Conservation (phyloP, 2,113 vertebrate species). For the Echinops telfairi region DNA sequence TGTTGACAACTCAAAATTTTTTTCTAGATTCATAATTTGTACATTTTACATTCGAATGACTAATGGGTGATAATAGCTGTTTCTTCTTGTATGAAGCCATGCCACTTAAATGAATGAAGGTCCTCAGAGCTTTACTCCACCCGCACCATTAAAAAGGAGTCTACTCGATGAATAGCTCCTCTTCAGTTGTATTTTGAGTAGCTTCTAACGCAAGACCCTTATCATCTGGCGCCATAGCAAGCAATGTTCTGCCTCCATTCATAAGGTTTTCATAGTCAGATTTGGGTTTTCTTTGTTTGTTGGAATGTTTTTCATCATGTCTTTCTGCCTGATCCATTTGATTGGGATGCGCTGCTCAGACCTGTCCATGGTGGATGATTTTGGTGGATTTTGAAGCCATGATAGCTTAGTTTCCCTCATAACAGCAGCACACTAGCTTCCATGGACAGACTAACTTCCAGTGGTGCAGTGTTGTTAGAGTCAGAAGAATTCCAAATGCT, state of each 20-base stretch:
- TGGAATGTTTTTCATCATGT: too few species aligned
- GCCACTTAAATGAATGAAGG: background rate
- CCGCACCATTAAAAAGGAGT: background rate
- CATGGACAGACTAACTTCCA: background rate
- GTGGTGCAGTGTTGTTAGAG: background rate
- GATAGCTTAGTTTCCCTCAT: background rate
- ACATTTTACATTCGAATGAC: too few species aligned
- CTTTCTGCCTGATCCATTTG: too few species aligned
- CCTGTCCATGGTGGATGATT: background rate
- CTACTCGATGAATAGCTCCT: background rate
- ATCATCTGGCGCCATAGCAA: background rate
- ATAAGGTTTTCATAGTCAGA: too few species aligned
- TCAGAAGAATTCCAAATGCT: background rate
- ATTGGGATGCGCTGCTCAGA: background rate
- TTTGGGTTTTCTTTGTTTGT: too few species aligned
- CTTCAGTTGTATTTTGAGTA: background rate
- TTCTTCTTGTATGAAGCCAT: background rate
- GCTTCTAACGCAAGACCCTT: background rate
- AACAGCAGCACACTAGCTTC: background rate
- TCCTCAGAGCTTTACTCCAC: background rate
- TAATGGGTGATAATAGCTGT: too few species aligned
- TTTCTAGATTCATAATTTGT: too few species aligned
- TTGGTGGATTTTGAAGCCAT: background rate
- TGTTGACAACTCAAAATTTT: too few species aligned
- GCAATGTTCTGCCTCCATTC: background rate